Evolutionary conservation across 92 coral and sea anemone species (phyloP), one percentile per base, ranked within the genome.

Genomic region (Chrysogorgia sp.): DNA sequence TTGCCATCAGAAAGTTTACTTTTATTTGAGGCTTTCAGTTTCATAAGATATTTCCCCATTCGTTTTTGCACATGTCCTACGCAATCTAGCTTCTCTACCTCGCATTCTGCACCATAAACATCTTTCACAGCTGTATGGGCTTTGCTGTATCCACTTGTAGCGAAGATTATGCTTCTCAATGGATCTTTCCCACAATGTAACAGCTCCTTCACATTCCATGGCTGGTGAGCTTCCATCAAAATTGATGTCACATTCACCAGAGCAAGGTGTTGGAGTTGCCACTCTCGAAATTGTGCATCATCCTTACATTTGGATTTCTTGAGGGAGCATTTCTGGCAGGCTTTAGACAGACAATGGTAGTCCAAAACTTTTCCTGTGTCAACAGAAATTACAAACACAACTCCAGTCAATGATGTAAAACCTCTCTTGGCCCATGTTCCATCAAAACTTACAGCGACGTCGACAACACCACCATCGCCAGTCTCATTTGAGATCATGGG

Each of bases 1-100:
- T n/a, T n/a, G n/a, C n/a, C n/a, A n/a, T n/a, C n/a, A n/a, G n/a
- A n/a, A n/a, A n/a, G 83, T 56, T 66, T 82, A 9, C 69, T 81
- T 45, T 81, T 81, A 1, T 77, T 85, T 33, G 64, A 45, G 26
- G 89, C 52, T 19, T 86, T 66, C 23, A 86, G 83, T 58, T 41
- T 86, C 58, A 86, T 29, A 29, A 86, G 40, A 22, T 66, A 62
- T 19, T n/a, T n/a, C n/a, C n/a, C n/a, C n/a, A n/a, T n/a, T n/a
- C n/a, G n/a, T n/a, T n/a, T n/a, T 81, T 85, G 86, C 6, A 85
- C 85, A 45, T 83, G 84, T 17, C 84, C 84, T 1, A 77, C 85
- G 71, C 76, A 85, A 59, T 85, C 88, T 45, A 81, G 59, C 53
- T 85, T 81, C 58, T 81, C 72, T 8, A 85, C 89, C 19, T 28